Base-by-base conservation (phyloP, 2,113 vertebrate genomes). In the Oreochromis tanganicae region DNA sequence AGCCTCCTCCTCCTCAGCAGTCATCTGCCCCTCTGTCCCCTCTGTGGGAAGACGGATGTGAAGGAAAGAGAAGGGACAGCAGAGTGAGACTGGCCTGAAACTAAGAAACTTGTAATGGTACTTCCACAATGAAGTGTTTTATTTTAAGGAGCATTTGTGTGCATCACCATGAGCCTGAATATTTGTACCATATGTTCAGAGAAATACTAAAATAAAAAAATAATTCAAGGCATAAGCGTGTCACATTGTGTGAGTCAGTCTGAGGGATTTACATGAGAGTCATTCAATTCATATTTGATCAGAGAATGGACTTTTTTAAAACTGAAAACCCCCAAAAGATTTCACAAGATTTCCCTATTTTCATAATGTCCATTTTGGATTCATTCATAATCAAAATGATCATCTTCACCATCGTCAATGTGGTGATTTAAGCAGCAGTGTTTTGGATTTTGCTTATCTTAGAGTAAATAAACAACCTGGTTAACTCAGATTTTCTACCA, bases 1-100 rank as follows among this genome's bases (percentile, higher is more conserved):
- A 0, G 98, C 98, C 90, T 99, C 98, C 91, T 98, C 97, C 73
- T 98, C 97, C 93, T 99, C 98, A 0, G 97, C 87, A 0, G 97
- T 97, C 92, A 97, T 93, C 89, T 97, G 97, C 11, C 97, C 96
- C 90, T 98, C 97, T 0, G 89, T 93, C 0, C 97, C 97, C 3
- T 96, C 98, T 98, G 94, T 10, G 56, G 29, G 66, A 29, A 36
- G 3, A 27, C 2, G 13, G 9, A 63, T 11, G 55, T 17, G 36
- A 57, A 59, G n/a, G 9, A 82, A 21, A 80, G n/a, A 29, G 68
- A 3, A 41, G 52, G 80, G 56, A 85, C 48, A 50, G 43, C 41
- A 9, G 41, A 27, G 46, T 17, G n/a, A 83, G 27, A 2, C 32
- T 19, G 56, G 13, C 48, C 5, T 19, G n/a, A 48, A 73, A 68